These are phyloP conservation scores for Hydraecia micacea DNA, from an alignment of 2,888 invertebrate genomes.

Conservation along the genomic window DNA sequence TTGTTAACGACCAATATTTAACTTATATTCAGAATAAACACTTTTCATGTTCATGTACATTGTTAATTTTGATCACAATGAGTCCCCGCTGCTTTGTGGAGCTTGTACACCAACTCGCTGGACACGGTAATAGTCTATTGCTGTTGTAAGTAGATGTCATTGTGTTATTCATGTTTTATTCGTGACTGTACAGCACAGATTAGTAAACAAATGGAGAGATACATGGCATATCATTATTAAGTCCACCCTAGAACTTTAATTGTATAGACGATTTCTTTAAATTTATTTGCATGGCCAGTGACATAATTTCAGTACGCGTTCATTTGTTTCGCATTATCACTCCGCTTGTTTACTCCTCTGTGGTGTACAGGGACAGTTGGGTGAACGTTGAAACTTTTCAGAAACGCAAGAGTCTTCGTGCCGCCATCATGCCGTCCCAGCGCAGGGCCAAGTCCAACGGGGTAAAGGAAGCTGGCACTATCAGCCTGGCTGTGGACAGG, in stretches of 20 bases:
- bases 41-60: constrained; percentile 82
- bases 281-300: constrained; percentile 1
- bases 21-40: constrained; percentile 80
- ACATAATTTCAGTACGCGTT: background rate
- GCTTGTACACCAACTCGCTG: constrained; percentile 73
- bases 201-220: constrained; percentile 45
- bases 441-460: constrained; percentile 95
- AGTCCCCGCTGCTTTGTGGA: constrained; percentile 80
- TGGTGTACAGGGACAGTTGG: constrained; percentile 35
- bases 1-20: constrained; percentile 84
- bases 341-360: constrained; percentile 49
- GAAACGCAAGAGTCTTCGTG: constrained; percentile 97
- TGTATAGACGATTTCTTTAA: background rate
- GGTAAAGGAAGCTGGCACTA: constrained; percentile 94
- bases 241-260: background rate
- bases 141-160: constrained; percentile 84
- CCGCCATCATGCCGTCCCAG: constrained; percentile 94
- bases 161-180: constrained; percentile 57
- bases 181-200: constrained; percentile 34
- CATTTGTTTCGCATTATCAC: constrained; percentile 27
- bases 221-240: background rate
- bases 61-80: constrained; percentile 80
- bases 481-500: constrained; percentile 95
- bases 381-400: constrained; percentile 83
- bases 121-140: constrained; percentile 74